Evolutionary conservation across 2,113 vertebrate species (phyloP).

Genomic region (Mesitornis unicolor): DNA sequence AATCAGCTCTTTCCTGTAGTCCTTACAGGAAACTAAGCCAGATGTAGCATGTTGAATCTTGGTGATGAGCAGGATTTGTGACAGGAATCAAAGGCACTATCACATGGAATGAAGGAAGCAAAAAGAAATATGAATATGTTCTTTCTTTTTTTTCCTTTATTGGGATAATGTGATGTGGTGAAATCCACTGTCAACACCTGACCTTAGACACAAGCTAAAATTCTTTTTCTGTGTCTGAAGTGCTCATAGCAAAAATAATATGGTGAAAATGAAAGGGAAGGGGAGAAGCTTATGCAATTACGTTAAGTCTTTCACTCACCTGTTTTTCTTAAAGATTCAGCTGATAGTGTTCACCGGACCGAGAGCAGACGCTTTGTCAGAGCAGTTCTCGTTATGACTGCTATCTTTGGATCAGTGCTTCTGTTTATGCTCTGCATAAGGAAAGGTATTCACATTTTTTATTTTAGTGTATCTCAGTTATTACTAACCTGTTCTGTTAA

Average conservation of each 20-base stretch:
- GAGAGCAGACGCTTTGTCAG: constrained; percentile 8
- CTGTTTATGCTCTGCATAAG: not conserved
- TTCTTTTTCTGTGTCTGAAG: not conserved
- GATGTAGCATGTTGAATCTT: not conserved
- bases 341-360: not conserved
- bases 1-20: not conserved
- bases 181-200: not conserved
- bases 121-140: not conserved
- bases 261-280: not conserved
- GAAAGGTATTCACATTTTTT: constrained; percentile 19
- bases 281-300: not conserved
- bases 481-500: not conserved
- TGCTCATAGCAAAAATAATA: not conserved
- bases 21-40: not conserved
- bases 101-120: not conserved
- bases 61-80: not conserved
- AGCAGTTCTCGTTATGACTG: not conserved
- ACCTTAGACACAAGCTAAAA: not conserved
- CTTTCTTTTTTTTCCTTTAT: not conserved
- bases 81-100: not conserved
- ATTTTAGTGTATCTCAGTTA: not conserved
- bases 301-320: not conserved
- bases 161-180: not conserved
- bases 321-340: not conserved
- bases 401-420: not conserved